Conservation (phyloP, 2,888 invertebrate species). For the Julus scanicus region DNA sequence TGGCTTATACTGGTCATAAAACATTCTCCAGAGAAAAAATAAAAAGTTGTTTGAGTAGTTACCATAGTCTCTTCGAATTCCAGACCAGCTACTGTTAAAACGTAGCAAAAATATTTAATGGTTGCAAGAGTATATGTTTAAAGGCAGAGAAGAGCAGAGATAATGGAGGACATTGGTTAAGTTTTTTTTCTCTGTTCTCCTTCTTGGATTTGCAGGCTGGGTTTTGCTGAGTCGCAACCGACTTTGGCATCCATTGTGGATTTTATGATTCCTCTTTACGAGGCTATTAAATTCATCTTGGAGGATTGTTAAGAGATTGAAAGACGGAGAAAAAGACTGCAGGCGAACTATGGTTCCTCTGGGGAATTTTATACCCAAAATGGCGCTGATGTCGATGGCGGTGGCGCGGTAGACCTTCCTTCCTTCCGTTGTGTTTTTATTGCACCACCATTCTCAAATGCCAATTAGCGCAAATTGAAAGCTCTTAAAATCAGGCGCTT, state of each 20-base stretch:
- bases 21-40: not conserved
- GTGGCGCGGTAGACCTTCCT: not conserved
- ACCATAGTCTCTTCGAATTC: not conserved
- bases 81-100: not conserved
- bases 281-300: constrained; percentile 33
- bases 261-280: constrained; percentile 27
- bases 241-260: not conserved
- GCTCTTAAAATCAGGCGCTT: constrained; percentile 9
- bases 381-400: not conserved
- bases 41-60: not conserved
- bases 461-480: constrained; percentile 28
- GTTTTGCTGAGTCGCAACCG: not conserved
- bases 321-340: not conserved
- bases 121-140: not conserved
- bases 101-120: constrained; percentile 5
- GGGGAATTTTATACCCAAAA: not conserved
- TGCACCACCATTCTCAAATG: constrained; percentile 1
- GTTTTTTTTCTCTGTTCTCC: not conserved
- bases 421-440: not conserved
- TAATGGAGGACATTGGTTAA: not conserved
- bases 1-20: not conserved
- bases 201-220: not conserved
- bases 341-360: not conserved
- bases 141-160: not conserved
- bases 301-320: constrained; percentile 33